These are phyloP conservation scores for Sarcophaga bullata DNA, from an alignment of 1,140 invertebrate species.

Conservation along the genomic window DNA sequence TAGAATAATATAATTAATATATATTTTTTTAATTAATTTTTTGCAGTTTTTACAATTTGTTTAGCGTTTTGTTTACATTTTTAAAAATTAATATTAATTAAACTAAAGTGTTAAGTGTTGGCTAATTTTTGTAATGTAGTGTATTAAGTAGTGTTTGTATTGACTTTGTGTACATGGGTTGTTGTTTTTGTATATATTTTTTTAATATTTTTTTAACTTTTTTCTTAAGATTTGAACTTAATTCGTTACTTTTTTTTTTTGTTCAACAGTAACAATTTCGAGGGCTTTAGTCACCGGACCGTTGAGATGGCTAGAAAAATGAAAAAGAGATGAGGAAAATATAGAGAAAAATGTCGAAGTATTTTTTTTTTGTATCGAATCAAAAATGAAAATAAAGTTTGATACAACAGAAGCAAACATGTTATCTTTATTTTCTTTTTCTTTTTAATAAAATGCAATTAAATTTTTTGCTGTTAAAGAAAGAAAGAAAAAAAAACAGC, in stretches of 20 bases:
- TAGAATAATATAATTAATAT: conserved; percentile 34
- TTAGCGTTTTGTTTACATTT: conserved; percentile 45
- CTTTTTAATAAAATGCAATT: conserved; percentile 27
- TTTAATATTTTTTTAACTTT: conserved; percentile 35
- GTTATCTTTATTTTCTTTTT: too few species aligned
- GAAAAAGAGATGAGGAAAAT: conserved; percentile 47
- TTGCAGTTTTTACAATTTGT: neutral
- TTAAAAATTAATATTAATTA: conserved; percentile 9
- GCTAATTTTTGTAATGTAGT: conserved; percentile 29
- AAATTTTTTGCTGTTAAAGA: conserved; percentile 1
- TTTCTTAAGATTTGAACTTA: conserved; percentile 32
- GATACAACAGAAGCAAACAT: neutral
- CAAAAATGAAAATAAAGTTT: neutral
- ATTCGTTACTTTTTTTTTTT: conserved; percentile 31
- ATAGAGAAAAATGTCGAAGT: conserved; percentile 45
- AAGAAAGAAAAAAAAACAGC: too few species aligned
- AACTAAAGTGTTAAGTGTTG: conserved; percentile 1
- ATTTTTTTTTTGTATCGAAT: neutral
- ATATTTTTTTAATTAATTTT: conserved; percentile 34
- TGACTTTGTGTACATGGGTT: conserved; percentile 32
- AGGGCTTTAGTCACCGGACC: conserved; percentile 65
- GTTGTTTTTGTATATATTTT: too few species aligned
- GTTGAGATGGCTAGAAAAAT: conserved; percentile 66
- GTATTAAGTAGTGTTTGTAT: neutral
- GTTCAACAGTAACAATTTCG: conserved; percentile 32